phyloP scores from a whole-genome alignment of 2,888 invertebrate genomes.

The Cryptocheilus praepositus region DNA sequence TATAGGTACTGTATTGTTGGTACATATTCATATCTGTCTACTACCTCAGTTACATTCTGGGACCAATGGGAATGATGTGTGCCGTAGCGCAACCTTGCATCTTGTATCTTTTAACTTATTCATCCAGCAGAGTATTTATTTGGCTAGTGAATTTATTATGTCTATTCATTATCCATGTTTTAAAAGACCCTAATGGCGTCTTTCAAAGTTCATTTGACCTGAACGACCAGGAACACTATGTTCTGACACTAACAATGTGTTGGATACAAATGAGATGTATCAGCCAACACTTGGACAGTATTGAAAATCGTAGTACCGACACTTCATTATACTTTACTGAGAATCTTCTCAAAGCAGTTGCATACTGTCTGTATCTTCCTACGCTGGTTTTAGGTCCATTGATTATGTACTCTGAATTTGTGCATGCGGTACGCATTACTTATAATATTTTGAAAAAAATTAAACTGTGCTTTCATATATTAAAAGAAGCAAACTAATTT shows the following conservation, averaged over 20 bases:
- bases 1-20: slow-evolving; percentile 77
- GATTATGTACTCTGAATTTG: slow-evolving; percentile 85
- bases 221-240: slow-evolving; percentile 77
- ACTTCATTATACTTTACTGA: slow-evolving; percentile 60
- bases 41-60: slow-evolving; percentile 76
- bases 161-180: slow-evolving; percentile 76
- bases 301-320: slow-evolving; percentile 7
- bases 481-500: slow-evolving; percentile 19
- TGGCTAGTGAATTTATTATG: slow-evolving; percentile 78
- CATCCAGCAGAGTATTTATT: slow-evolving; percentile 75
- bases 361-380: slow-evolving; percentile 90
- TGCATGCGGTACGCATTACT: slow-evolving; percentile 49
- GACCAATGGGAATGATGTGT: slow-evolving; percentile 76
- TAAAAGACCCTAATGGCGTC: slow-evolving; percentile 75
- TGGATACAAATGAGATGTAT: slow-evolving; percentile 87
- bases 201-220: slow-evolving; percentile 75
- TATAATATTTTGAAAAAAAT: neutral
- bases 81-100: slow-evolving; percentile 78
- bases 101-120: slow-evolving; percentile 76
- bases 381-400: slow-evolving; percentile 91
- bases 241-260: slow-evolving; percentile 78
- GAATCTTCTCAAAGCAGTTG: slow-evolving; percentile 77
- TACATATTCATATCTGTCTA: slow-evolving; percentile 76
- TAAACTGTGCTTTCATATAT: neutral
- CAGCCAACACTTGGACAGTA: slow-evolving; percentile 82